phyloP scores from a whole-genome alignment of 2,888 invertebrate species.

The Salticus scenicus region DNA sequence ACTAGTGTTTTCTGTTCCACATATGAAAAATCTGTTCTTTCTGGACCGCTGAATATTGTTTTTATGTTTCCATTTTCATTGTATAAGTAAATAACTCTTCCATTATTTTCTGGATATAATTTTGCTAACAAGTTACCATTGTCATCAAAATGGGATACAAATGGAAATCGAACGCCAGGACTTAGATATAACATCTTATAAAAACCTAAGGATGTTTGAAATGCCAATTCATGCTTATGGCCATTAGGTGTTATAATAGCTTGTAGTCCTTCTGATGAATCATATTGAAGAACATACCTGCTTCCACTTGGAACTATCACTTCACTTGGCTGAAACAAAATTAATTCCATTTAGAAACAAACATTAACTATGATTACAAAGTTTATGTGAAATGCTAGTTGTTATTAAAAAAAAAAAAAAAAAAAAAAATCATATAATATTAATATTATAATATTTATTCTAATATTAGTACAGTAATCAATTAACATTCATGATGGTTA shows the following conservation, averaged over 20 bases:
- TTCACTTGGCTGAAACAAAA: conserved; percentile 82
- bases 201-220: conserved; percentile 93
- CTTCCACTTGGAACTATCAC: conserved; percentile 92
- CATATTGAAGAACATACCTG: conserved; percentile 87
- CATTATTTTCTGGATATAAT: conserved; percentile 92
- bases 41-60: conserved; percentile 75
- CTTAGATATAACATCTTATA: conserved; percentile 88
- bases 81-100: conserved; percentile 90
- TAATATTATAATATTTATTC: no score
- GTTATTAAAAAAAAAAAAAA: no score
- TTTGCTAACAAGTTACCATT: conserved; percentile 88
- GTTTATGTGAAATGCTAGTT: not conserved
- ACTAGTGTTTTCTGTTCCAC: conserved; percentile 73
- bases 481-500: no score
- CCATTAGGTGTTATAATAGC: conserved; percentile 91
- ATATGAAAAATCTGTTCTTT: conserved; percentile 74
- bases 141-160: conserved; percentile 93
- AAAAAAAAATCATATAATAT: no score
- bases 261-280: conserved; percentile 86
- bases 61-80: conserved; percentile 86
- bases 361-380: not conserved
- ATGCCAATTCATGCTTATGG: conserved; percentile 91
- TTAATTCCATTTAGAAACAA: conserved; percentile 15
- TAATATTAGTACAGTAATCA: no score
- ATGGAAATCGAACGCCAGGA: conserved; percentile 83